Base-by-base conservation (phyloP, 2,888 invertebrate species). In the Troilus luridus region DNA sequence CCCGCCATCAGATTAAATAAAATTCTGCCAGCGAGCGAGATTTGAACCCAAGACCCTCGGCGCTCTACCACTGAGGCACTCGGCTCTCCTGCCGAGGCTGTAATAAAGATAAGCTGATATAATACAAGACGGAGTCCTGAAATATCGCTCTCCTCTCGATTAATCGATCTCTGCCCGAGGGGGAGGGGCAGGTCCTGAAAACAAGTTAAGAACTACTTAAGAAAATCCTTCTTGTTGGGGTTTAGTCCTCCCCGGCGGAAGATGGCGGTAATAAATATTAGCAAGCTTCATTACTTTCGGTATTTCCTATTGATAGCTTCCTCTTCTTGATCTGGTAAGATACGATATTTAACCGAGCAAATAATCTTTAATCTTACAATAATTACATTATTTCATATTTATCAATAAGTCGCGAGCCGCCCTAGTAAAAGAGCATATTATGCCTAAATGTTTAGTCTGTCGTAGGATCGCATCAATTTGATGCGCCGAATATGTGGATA, bases 181-280 rank as follows among this genome's bases (percentile, higher is more conserved):
- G 14, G 6, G 14, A 8, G 14, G 14, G 64, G 11, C 10, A 64
- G n/a, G 5, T 11, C 67, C 67, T 12, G 24, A 24, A n/a, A 67
- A 67, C 67, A 67, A 67, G 67, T 67, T 67, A 67, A 67, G 67
- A 67, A 67, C 67, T 67, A 27, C 67, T 67, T 24, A 67, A 21
- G 24, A 67, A 67, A 67, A 27, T 27, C 24, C 67, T 67, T 14
- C 67, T 67, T 24, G 67, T 27, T 67, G 24, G 24, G 21, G 12
- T 67, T 3, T 24, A 6, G 7, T 8, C 12, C 67, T 67, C 21
- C 5, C 12, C 3, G 14, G 67, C 8, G 67, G 24, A 64, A 64
- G 24, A 67, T 64, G 64, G n/a, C n/a, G 64, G 67, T 24, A 67
- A 27, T 67, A 67, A 67, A 67, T 67, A 67, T 67, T 67, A 67